Evolutionary conservation across 2,888 invertebrate species (phyloP).

Genomic region (Pardosa pseudoannulata): DNA sequence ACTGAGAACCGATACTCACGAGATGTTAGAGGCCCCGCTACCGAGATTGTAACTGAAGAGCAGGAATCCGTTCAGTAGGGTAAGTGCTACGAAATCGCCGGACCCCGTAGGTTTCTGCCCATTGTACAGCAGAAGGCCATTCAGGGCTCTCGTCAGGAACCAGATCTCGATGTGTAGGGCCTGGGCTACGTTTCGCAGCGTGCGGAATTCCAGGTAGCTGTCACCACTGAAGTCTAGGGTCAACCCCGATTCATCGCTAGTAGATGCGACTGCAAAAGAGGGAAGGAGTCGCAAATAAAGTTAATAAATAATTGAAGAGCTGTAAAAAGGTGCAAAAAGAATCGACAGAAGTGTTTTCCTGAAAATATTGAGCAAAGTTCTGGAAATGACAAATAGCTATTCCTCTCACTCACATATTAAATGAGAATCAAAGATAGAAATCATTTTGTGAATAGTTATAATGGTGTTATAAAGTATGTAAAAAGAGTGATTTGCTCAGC

Average conservation of each 20-base stretch:
- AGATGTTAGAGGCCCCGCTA: constrained; percentile 84
- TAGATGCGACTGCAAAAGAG: constrained; percentile 7
- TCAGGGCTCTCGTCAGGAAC: constrained; percentile 86
- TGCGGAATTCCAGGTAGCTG: constrained; percentile 86
- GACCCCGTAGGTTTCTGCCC: constrained; percentile 82
- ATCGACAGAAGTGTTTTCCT: no score
- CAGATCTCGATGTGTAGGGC: constrained; percentile 84
- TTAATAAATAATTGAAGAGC: no score
- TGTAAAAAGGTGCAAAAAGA: no score
- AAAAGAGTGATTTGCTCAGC: no score
- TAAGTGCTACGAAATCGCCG: constrained; percentile 90
- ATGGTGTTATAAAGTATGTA: no score
- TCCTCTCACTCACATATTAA: no score
- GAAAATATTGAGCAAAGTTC: no score
- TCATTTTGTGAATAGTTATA: no score
- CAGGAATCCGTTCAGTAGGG: constrained; percentile 87
- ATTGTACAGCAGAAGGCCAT: constrained; percentile 89
- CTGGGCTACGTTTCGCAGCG: constrained; percentile 81
- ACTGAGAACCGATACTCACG: constrained; percentile 78
- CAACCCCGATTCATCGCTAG: constrained; percentile 43
- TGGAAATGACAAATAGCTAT: no score
- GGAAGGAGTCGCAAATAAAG: background rate
- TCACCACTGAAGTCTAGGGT: constrained; percentile 87
- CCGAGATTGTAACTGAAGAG: constrained; percentile 94
- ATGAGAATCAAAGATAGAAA: no score